Evolutionary conservation across 1,140 invertebrate genomes (phyloP), one percentile per base, ranked within the genome.

Genomic region (Lutraria rhynchaena): DNA sequence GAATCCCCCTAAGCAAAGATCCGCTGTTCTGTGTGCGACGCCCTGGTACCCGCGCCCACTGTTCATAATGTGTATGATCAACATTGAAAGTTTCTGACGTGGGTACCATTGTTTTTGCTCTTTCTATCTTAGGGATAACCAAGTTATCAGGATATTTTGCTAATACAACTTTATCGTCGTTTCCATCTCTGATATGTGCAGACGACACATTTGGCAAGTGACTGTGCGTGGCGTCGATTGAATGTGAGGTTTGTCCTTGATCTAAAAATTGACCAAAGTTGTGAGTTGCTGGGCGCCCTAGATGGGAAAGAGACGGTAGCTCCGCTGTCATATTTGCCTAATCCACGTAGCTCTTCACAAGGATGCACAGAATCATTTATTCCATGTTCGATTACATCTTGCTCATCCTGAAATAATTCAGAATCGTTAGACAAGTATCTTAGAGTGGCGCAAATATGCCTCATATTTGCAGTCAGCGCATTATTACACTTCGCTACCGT

Each of bases 41-140:
- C 17, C 60, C 49, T 44, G 61, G 61, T n/a, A 78, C 61, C 51
- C 76, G 4, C 7, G 76, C 76, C 76, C 76, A 80, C 31, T 80
- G 76, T 29, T 70, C 76, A 49, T 80, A 80, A 70, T 70, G 65
- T 15, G 69, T 58, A 53, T 70, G 75, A 37, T 78, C 75, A 19
- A 80, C 76, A 15, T 80, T 58, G 3, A 29, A 15, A n/a, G 58
- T 24, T 24, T 65, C 49, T 29, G 46, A 29, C 19, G 33, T 35
- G 7, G 46, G 63, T 19, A 80, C 63, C 4, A 22, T 24, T 13
- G 49, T 37, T 65, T 70, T 58, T 0, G n/a, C 17, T 22, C 55
- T 37, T 49, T 58, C 51, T 41, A 69, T 3, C 46, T 35, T 41
- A 2, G 44, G 24, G 17, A 57, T 46, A 4, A 22, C 51, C 7